Evolutionary conservation across 2,888 invertebrate genomes (phyloP), one percentile per base, ranked within the genome.

Genomic region (Campoplex nolae): DNA sequence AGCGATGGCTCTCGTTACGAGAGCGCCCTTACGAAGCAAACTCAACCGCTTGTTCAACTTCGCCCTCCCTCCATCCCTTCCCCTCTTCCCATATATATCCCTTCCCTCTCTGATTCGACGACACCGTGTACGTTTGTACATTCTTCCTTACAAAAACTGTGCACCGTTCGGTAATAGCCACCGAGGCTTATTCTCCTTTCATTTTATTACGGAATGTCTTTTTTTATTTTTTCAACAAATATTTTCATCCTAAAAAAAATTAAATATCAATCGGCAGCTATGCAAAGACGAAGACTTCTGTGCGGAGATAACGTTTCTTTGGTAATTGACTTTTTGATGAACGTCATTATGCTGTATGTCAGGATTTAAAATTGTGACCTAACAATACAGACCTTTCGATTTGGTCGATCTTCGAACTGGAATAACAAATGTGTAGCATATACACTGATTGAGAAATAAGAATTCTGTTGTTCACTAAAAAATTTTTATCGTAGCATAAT

Each of bases 1-100:
- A 92, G 92, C 92, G 89, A 91, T 90, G 91, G 91, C 90, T 91
- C 88, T 90, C 89, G 90, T 73, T 80, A 73, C 68, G 75, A 79
- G 75, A 84, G 79, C 75, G 45, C 79, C 71, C 84, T 51, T 70
- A 45, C 35, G 11, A 32, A 45, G 70, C 79, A 54, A 78, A 45
- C 84, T 70, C 48, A 56, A 83, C 68, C 56, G 16, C 51, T 32
- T 67, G 67, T 56, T 81, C 73, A 77, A 83, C 74, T 62, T 74
- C 42, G 67, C 13, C 58, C 68, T 56, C 13, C 85, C 42, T 68
- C 45, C 23, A 38, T 38, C 38, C 38, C 4, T 23, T 23, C 23
- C 74, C 42, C n/a, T 78, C 45, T 38, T 58, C 48, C 42, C 42
- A 42, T 42, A 9, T 42, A 9, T 42, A 51, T 67, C 42, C 32